Percentiles rank a stretch among this genome's conserved stretches.
Evolutionary conservation across 1,140 invertebrate species (phyloP).

Genomic region (Gryon sp.): DNA sequence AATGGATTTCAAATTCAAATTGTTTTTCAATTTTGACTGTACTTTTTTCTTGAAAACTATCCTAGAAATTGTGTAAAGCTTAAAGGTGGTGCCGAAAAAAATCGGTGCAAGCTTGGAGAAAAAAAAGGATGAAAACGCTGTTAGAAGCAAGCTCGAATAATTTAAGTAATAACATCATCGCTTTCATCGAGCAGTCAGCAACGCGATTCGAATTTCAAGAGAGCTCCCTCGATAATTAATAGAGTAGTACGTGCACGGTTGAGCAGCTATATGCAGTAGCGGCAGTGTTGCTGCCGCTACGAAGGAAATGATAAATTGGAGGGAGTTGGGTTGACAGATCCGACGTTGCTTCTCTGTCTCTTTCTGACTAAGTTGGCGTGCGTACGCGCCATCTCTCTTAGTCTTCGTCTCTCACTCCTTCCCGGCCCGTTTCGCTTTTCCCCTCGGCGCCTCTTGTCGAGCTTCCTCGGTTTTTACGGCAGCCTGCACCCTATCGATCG

Average conservation of each 20-base stretch:
- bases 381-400: not conserved
- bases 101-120: not conserved
- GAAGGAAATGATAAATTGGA: slow-evolving; percentile 73
- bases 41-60: too few species aligned
- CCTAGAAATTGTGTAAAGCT: too few species aligned
- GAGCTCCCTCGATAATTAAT: slow-evolving; percentile 67
- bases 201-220: slow-evolving; percentile 64
- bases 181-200: slow-evolving; percentile 62
- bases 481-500: slow-evolving; percentile 75
- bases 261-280: slow-evolving; percentile 62
- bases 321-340: slow-evolving; percentile 68
- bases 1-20: too few species aligned
- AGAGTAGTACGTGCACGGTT: slow-evolving; percentile 65
- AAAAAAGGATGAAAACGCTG: slow-evolving; percentile 39
- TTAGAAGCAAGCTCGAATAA: slow-evolving; percentile 54
- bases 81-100: too few species aligned
- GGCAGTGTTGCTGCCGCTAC: slow-evolving; percentile 57
- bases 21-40: too few species aligned
- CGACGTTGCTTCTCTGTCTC: slow-evolving; percentile 36
- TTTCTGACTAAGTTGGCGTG: not conserved
- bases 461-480: slow-evolving; percentile 67
- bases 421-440: slow-evolving; percentile 46
- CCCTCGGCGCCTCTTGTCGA: slow-evolving; percentile 64
- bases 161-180: slow-evolving; percentile 64
- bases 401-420: slow-evolving; percentile 18